These are phyloP conservation scores for Drosophila takahashii DNA, from an alignment of 1,140 invertebrate genomes.

Conservation along the genomic window DNA sequence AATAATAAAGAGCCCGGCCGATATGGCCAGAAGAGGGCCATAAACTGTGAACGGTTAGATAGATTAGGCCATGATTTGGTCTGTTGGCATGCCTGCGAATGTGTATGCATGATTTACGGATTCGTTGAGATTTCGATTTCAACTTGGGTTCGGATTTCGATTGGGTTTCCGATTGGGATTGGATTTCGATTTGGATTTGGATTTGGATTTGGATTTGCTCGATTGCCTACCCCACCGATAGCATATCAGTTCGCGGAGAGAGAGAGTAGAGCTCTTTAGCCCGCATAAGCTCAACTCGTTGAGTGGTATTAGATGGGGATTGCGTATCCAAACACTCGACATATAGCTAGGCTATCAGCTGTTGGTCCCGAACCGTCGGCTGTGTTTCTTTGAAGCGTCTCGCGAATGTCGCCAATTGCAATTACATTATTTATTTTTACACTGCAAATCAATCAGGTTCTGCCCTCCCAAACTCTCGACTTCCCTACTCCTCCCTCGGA, in stretches of 20 bases:
- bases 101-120: conserved; percentile 69
- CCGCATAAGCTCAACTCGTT: conserved; percentile 68
- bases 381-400: conserved; percentile 58
- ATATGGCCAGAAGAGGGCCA: conserved; percentile 75
- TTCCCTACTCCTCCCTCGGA: background rate
- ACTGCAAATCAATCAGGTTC: conserved; percentile 72
- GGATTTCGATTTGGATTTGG: conserved; percentile 15
- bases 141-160: conserved; percentile 18
- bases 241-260: conserved; percentile 12
- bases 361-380: conserved; percentile 25
- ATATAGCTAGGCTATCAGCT: conserved; percentile 28
- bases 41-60: conserved; percentile 65
- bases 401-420: conserved; percentile 57
- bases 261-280: conserved; percentile 24
- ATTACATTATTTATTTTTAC: conserved; percentile 75
- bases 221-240: conserved; percentile 28
- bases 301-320: conserved; percentile 73
- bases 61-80: conserved; percentile 81
- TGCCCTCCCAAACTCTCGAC: background rate
- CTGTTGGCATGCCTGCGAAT: conserved; percentile 40
- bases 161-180: conserved; percentile 25
- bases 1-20: conserved; percentile 63
- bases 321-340: conserved; percentile 68
- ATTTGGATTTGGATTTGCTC: conserved; percentile 18
- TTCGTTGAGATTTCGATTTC: conserved; percentile 68